phyloP scores from a whole-genome alignment of 1,140 invertebrate species.

The Chionoecetes opilio region DNA sequence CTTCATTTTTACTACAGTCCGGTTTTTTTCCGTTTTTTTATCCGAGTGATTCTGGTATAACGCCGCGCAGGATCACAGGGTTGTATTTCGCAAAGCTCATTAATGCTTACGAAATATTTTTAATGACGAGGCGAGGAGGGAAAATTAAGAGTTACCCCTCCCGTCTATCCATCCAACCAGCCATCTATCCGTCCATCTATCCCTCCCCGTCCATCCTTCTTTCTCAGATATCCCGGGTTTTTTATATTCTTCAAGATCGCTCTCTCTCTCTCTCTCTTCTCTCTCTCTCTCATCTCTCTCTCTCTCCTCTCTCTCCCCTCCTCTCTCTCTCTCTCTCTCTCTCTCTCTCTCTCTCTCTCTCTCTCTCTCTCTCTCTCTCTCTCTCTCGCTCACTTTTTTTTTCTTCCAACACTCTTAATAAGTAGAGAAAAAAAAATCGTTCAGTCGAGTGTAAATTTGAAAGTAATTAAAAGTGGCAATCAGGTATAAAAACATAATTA shows the following conservation, averaged over 20 bases:
- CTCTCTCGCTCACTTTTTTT: neutral
- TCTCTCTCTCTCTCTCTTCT: constrained; percentile 22
- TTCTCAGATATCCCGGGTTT: too few relatives aligned
- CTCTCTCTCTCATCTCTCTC: constrained; percentile 68
- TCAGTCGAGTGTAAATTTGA: constrained; percentile 77
- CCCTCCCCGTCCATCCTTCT: neutral
- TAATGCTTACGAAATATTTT: constrained; percentile 56
- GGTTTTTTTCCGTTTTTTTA: constrained; percentile 30
- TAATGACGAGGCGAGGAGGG: neutral
- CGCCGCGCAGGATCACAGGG: constrained; percentile 54
- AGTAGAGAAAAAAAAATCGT: constrained; percentile 73
- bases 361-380: constrained; percentile 45
- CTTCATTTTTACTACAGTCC: neutral
- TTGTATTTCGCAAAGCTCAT: constrained; percentile 52
- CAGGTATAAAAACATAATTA: constrained; percentile 80
- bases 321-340: constrained; percentile 68
- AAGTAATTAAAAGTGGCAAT: constrained; percentile 80
- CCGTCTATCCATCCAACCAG: neutral
- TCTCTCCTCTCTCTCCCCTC: neutral
- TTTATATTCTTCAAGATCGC: neutral
- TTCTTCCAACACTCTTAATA: constrained; percentile 71
- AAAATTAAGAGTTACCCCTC: constrained; percentile 15
- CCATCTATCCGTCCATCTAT: constrained; percentile 31
- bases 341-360: constrained; percentile 47
- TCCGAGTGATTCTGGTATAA: neutral